Conservation (phyloP, 1,140 invertebrate genomes). For the Paralvinella palmiformis region DNA sequence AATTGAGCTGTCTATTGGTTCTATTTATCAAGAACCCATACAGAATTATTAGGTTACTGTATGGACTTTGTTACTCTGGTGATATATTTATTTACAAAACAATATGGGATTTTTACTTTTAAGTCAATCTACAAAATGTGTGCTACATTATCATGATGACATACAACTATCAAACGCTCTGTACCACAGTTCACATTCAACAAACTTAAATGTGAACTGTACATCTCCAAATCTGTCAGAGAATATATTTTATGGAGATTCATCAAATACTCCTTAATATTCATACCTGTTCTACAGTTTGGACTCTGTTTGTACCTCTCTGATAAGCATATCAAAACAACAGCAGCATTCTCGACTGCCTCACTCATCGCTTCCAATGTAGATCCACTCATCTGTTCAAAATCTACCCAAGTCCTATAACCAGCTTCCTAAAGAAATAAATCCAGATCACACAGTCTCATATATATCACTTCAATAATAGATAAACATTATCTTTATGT, state of each 20-base stretch:
- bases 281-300: slow-evolving; percentile 25
- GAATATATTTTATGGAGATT: neutral
- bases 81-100: too few relatives aligned
- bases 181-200: neutral
- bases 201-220: neutral
- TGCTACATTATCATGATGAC: too few relatives aligned
- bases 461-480: neutral
- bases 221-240: neutral
- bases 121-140: too few relatives aligned
- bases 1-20: too few relatives aligned
- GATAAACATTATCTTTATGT: neutral
- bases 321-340: slow-evolving; percentile 24
- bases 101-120: too few relatives aligned
- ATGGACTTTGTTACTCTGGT: too few relatives aligned
- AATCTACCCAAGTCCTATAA: too few relatives aligned
- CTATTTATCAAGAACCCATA: too few relatives aligned
- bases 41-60: too few relatives aligned
- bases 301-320: slow-evolving; percentile 24
- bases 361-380: slow-evolving; percentile 23
- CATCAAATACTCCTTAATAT: neutral
- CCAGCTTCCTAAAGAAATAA: neutral
- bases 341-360: slow-evolving; percentile 20
- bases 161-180: neutral
- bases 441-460: neutral
- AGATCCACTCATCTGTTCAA: slow-evolving; percentile 10